phyloP scores from a whole-genome alignment of 2,888 invertebrate species.

The Luperina nickerlii region DNA sequence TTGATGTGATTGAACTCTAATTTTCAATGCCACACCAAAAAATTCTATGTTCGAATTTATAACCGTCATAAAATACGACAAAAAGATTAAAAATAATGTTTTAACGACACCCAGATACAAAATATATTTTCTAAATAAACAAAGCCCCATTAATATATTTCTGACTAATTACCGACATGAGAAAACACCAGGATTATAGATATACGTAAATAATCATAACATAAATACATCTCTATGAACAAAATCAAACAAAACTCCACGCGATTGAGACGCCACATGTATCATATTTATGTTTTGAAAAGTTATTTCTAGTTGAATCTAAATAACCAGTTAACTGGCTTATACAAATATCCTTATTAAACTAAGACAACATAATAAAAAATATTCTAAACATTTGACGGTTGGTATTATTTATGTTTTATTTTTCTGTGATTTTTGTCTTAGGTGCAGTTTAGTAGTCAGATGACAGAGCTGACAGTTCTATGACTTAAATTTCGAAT shows the following conservation, averaged over 20 bases:
- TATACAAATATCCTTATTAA: slow-evolving; percentile 83
- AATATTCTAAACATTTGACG: slow-evolving; percentile 72
- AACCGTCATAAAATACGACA: slow-evolving; percentile 63
- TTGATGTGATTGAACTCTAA: slow-evolving; percentile 58
- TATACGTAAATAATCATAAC: slow-evolving; percentile 70
- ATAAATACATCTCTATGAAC: slow-evolving; percentile 78
- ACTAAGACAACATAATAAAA: slow-evolving; percentile 86
- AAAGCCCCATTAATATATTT: slow-evolving; percentile 71
- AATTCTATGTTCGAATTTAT: slow-evolving; percentile 61
- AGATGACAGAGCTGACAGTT: slow-evolving; percentile 42
- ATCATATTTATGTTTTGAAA: slow-evolving; percentile 86
- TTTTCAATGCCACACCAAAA: slow-evolving; percentile 42
- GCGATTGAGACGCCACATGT: slow-evolving; percentile 86
- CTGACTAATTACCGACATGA: slow-evolving; percentile 76
- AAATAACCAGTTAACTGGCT: slow-evolving; percentile 79
- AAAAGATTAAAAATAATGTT: slow-evolving; percentile 60
- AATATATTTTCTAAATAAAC: slow-evolving; percentile 71
- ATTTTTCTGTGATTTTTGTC: slow-evolving; percentile 60
- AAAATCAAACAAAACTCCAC: slow-evolving; percentile 73
- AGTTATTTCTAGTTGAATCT: slow-evolving; percentile 85
- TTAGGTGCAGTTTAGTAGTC: slow-evolving; percentile 57
- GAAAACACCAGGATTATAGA: slow-evolving; percentile 71
- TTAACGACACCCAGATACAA: slow-evolving; percentile 47
- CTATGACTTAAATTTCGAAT: slow-evolving; percentile 47
- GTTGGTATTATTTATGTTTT: slow-evolving; percentile 63